These are phyloP conservation scores for Molorchus minor DNA, from an alignment of 2,888 invertebrate species.

Conservation along the genomic window DNA sequence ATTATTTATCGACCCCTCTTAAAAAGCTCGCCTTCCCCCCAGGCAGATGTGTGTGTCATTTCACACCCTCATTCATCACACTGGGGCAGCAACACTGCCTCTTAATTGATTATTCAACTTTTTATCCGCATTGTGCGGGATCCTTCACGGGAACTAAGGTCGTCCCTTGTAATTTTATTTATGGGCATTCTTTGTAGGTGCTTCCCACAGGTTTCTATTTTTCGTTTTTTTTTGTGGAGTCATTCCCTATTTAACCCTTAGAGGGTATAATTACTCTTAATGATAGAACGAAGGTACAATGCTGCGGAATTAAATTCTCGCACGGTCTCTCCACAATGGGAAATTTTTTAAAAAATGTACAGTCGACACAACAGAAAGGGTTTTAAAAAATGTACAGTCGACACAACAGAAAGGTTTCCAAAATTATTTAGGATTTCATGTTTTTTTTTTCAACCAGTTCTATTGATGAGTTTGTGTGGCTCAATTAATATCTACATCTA, in stretches of 20 bases:
- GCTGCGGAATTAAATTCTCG: too few relatives aligned
- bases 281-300: too few relatives aligned
- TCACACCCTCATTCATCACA: slow-evolving; percentile 54
- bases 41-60: slow-evolving; percentile 51
- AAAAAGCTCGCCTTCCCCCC: slow-evolving; percentile 44
- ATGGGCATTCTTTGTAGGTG: slow-evolving; percentile 5
- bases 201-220: slow-evolving; percentile 2
- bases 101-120: slow-evolving; percentile 50
- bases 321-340: too few relatives aligned
- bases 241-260: neutral
- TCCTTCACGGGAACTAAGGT: slow-evolving; percentile 9
- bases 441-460: too few relatives aligned
- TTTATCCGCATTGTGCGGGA: slow-evolving; percentile 33
- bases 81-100: slow-evolving; percentile 33
- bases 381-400: too few relatives aligned
- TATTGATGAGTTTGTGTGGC: too few relatives aligned
- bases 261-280: neutral
- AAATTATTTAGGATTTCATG: too few relatives aligned
- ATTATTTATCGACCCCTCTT: slow-evolving; percentile 38
- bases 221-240: neutral
- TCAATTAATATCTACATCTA: too few relatives aligned
- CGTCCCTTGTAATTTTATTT: neutral
- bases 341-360: too few relatives aligned
- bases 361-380: too few relatives aligned
- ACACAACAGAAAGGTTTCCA: too few relatives aligned